Conservation (phyloP, 2,888 invertebrate species). For the Tetragonula carbonaria region DNA sequence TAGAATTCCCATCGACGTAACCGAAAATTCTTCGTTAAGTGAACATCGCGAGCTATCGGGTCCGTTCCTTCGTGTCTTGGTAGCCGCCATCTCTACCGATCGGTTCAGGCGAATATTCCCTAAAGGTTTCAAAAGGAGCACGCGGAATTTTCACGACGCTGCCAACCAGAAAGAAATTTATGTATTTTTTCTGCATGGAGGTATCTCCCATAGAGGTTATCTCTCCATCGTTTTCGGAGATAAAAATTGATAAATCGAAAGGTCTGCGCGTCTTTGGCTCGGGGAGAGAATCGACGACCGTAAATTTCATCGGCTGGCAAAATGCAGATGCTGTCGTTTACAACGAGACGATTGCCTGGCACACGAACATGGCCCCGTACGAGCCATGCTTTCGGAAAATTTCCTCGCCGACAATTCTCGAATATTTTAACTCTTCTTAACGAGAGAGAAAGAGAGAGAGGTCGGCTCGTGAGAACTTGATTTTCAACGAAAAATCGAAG, state of each 20-base stretch:
- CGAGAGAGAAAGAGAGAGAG: neutral
- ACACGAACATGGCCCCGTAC: conserved; percentile 17
- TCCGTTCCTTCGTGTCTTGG: neutral
- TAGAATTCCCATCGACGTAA: conserved; percentile 23
- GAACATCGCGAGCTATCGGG: neutral
- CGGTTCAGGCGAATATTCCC: conserved; percentile 6
- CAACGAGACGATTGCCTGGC: conserved; percentile 18
- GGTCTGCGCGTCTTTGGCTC: neutral
- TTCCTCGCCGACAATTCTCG: conserved; percentile 24
- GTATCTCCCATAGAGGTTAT: too few relatives aligned
- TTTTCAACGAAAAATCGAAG: neutral
- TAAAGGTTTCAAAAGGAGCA: neutral
- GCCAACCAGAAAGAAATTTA: conserved; percentile 25
- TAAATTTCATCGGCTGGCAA: conserved; percentile 50
- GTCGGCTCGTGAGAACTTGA: neutral
- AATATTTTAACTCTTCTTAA: neutral
- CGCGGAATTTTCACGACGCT: conserved; percentile 11
- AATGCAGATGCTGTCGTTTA: conserved; percentile 42
- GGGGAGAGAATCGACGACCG: conserved; percentile 18
- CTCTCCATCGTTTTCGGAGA: neutral
- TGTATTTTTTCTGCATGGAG: conserved; percentile 11
- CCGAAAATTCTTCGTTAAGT: conserved; percentile 4
- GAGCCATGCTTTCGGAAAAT: conserved; percentile 37
- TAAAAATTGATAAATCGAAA: conserved; percentile 25
- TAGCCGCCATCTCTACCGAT: neutral